Percentiles rank a stretch among this genome's conserved stretches.
phyloP scores from a whole-genome alignment of 2,888 invertebrate genomes.

The Lasius fuliginosus region DNA sequence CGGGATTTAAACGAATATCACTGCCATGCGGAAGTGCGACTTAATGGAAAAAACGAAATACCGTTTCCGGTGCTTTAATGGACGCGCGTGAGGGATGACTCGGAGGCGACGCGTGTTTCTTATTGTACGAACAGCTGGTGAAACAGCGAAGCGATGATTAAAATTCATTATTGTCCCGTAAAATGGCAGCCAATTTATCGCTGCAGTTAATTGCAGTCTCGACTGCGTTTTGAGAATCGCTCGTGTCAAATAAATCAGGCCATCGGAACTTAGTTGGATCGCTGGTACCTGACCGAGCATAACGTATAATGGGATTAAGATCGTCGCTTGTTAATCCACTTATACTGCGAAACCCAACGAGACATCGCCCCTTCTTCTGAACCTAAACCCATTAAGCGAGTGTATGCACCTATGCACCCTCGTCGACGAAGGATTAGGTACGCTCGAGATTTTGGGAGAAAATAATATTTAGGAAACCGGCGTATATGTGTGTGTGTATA shows the following conservation, averaged over 20 bases:
- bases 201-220: not conserved
- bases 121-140: slow-evolving; percentile 42
- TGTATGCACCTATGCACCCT: slow-evolving; percentile 66
- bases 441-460: slow-evolving; percentile 55
- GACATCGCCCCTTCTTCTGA: slow-evolving; percentile 52
- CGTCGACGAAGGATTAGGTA: slow-evolving; percentile 50
- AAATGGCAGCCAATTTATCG: slow-evolving; percentile 41
- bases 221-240: not conserved
- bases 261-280: slow-evolving; percentile 46
- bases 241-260: slow-evolving; percentile 39
- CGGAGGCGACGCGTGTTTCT: slow-evolving; percentile 21
- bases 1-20: slow-evolving; percentile 55
- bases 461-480: slow-evolving; percentile 68
- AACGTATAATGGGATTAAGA: slow-evolving; percentile 69
- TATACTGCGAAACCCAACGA: slow-evolving; percentile 68
- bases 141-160: slow-evolving; percentile 45
- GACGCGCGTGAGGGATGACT: slow-evolving; percentile 43
- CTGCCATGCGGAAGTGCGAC: slow-evolving; percentile 28
- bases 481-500: not conserved
- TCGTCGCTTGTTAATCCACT: slow-evolving; percentile 78
- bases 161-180: slow-evolving; percentile 53
- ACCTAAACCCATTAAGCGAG: slow-evolving; percentile 67
- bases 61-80: slow-evolving; percentile 47
- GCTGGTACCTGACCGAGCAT: slow-evolving; percentile 44
- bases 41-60: slow-evolving; percentile 51